A percentile compares a stretch with the other conserved stretches of the same genome.
Conservation (phyloP, 2,888 invertebrate species). For the Agrochola circellaris region DNA sequence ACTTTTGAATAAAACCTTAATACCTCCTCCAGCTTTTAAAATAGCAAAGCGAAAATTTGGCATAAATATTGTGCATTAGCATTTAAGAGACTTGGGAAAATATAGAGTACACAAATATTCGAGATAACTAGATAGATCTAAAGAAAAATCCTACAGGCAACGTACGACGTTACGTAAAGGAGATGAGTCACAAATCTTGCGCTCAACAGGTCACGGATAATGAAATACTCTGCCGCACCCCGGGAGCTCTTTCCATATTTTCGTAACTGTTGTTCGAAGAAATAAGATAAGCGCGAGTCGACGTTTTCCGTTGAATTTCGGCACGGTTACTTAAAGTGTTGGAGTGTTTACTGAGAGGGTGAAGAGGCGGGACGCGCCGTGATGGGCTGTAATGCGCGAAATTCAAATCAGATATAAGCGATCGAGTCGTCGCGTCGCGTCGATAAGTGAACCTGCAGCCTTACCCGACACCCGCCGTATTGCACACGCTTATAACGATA, state of each 20-base stretch:
- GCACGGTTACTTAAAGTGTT: slow-evolving; percentile 82
- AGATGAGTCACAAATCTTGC: slow-evolving; percentile 85
- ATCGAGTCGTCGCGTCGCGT: slow-evolving; percentile 81
- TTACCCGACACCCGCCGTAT: slow-evolving; percentile 74
- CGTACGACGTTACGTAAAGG: slow-evolving; percentile 76
- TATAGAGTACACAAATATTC: slow-evolving; percentile 42
- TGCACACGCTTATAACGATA: slow-evolving; percentile 77
- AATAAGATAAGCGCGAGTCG: slow-evolving; percentile 82
- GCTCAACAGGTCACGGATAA: slow-evolving; percentile 89
- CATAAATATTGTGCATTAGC: slow-evolving; percentile 39
- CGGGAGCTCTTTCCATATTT: slow-evolving; percentile 86
- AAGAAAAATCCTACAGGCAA: slow-evolving; percentile 71
- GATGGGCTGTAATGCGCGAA: slow-evolving; percentile 85
- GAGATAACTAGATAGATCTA: slow-evolving; percentile 52
- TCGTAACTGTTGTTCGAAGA: slow-evolving; percentile 85
- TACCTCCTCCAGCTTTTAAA: slow-evolving; percentile 22
- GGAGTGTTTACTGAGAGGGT: slow-evolving; percentile 82
- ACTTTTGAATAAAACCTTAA: slow-evolving; percentile 35
- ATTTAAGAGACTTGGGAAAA: slow-evolving; percentile 35
- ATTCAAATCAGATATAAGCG: slow-evolving; percentile 88
- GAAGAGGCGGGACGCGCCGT: slow-evolving; percentile 69
- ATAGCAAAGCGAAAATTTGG: slow-evolving; percentile 20
- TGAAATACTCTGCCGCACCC: slow-evolving; percentile 85
- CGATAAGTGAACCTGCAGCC: slow-evolving; percentile 77
- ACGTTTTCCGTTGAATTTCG: slow-evolving; percentile 81